A percentile compares a stretch with the other conserved stretches of the same genome.
Conservation (phyloP, 2,113 vertebrate genomes). For the Chauna torquata region DNA sequence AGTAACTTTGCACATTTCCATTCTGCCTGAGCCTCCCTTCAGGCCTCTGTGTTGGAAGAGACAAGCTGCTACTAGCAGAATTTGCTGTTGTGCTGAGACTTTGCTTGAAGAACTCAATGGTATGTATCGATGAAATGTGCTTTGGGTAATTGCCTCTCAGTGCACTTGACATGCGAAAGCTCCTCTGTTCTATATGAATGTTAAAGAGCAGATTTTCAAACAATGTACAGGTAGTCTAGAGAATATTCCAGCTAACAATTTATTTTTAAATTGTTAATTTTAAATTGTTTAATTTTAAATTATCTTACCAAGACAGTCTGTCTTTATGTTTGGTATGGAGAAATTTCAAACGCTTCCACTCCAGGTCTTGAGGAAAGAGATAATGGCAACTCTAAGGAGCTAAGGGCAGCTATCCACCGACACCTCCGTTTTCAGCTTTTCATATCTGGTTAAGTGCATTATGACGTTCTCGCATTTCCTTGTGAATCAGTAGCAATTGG, state of each 20-base stretch:
- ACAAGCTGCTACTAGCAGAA: not conserved
- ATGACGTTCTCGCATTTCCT: slow-evolving; percentile 12
- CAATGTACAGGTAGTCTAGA: not conserved
- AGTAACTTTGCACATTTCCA: slow-evolving; percentile 15
- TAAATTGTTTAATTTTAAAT: not conserved
- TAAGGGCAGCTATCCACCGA: slow-evolving; percentile 1
- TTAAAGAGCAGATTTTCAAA: not conserved
- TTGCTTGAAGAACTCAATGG: not conserved
- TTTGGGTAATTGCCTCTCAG: not conserved
- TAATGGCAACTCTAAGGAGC: not conserved
- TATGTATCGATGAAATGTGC: not conserved
- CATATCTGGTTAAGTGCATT: slow-evolving; percentile 40
- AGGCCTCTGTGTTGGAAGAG: not conserved
- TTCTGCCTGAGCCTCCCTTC: not conserved
- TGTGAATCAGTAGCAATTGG: slow-evolving; percentile 18
- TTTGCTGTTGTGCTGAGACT: not conserved
- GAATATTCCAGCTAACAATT: not conserved
- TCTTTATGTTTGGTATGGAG: not conserved
- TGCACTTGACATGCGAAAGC: not conserved
- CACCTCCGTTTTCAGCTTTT: slow-evolving; percentile 24
- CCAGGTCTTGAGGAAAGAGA: not conserved
- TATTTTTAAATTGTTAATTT: not conserved
- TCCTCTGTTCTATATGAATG: not conserved
- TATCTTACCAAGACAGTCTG: not conserved
- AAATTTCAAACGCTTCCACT: slow-evolving; percentile 8